Conservation (phyloP, 2,113 vertebrate species). For the Aramus guarauna region DNA sequence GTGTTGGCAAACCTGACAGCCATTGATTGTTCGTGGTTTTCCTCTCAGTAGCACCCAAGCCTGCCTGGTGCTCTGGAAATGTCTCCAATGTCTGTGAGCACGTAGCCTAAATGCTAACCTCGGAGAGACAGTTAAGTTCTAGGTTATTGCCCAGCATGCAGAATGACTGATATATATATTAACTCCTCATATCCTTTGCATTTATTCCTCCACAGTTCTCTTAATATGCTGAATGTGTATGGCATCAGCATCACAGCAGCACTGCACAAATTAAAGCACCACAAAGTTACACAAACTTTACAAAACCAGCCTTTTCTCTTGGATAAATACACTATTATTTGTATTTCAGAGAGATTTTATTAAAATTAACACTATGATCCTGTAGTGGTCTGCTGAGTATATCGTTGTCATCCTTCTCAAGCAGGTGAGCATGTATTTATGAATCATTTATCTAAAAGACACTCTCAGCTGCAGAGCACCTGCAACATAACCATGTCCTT, state of each 20-base stretch:
- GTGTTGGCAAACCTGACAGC: background rate
- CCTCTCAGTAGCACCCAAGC: rapidly evolving
- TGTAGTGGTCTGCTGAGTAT: background rate
- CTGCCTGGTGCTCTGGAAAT: background rate
- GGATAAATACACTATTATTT: conserved; percentile 44
- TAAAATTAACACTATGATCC: conserved; percentile 3
- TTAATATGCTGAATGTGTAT: background rate
- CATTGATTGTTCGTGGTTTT: background rate
- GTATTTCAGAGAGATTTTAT: conserved; percentile 37
- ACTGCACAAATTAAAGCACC: conserved; percentile 20
- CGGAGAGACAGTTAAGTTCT: rapidly evolving
- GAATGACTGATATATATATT: background rate
- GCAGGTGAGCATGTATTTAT: background rate
- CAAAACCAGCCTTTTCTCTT: conserved; percentile 25
- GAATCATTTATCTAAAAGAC: conserved; percentile 42
- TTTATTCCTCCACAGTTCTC: background rate
- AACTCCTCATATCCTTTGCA: background rate
- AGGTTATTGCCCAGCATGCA: background rate
- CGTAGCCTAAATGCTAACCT: background rate
- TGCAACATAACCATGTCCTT: background rate
- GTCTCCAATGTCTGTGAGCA: background rate
- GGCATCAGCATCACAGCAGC: background rate
- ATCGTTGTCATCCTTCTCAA: conserved; percentile 30
- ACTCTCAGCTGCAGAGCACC: background rate
- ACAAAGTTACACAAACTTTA: conserved; percentile 38